Conservation (phyloP, 1,140 invertebrate genomes). For the Leptonema lineaticorne region DNA sequence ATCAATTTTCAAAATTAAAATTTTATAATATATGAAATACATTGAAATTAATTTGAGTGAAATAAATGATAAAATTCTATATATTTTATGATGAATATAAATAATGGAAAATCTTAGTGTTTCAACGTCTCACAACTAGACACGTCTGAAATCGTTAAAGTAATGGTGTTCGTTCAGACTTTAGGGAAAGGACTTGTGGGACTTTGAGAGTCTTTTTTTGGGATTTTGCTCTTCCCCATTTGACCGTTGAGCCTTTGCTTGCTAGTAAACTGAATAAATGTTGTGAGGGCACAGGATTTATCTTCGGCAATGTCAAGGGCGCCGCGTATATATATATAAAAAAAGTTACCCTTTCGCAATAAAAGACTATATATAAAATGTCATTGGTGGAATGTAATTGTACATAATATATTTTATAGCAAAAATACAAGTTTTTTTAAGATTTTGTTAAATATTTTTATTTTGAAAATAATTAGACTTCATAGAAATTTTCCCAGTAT, state of each 20-base stretch:
- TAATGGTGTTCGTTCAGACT: constrained; percentile 1
- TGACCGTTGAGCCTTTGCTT: no score
- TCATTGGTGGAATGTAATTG: no score
- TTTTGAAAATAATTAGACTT: background rate
- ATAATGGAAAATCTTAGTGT: background rate
- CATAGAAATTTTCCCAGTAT: no score
- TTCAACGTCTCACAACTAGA: background rate
- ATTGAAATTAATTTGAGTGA: background rate
- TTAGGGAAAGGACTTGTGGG: constrained; percentile 1
- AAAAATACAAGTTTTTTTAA: background rate
- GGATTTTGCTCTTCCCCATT: constrained; percentile 26
- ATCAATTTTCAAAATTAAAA: background rate
- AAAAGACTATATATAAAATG: no score
- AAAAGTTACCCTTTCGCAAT: no score
- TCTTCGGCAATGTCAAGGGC: background rate
- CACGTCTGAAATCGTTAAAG: background rate
- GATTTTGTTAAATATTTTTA: background rate
- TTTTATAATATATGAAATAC: background rate
- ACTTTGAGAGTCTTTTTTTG: constrained; percentile 19
- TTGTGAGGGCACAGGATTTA: background rate
- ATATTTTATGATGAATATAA: background rate
- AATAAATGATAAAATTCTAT: background rate
- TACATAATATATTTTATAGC: no score
- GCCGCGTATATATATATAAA: background rate
- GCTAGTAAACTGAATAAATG: constrained; percentile 33